A percentile compares a stretch with the other conserved stretches of the same genome.
These are phyloP conservation scores for Fulmarus glacialis DNA, from an alignment of 2,113 vertebrate genomes.

Conservation along the genomic window DNA sequence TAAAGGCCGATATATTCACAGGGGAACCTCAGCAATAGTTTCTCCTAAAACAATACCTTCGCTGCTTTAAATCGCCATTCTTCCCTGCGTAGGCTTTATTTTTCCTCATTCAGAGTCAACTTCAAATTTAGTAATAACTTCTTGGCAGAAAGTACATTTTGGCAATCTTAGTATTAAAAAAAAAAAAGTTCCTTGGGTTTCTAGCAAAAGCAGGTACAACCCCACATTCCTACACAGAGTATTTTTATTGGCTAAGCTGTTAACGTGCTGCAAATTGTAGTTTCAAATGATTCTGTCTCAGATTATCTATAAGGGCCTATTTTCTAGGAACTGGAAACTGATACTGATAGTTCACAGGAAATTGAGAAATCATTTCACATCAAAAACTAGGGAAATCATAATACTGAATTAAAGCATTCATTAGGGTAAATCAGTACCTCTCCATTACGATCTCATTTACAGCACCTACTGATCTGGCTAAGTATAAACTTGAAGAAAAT, in stretches of 20 bases:
- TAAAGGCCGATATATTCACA: not conserved
- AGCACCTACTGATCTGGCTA: not conserved
- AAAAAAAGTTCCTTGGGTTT: not conserved
- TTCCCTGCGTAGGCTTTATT: not conserved
- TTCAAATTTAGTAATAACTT: not conserved
- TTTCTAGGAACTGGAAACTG: not conserved
- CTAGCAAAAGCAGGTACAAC: not conserved
- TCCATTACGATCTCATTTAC: not conserved
- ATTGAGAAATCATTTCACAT: not conserved
- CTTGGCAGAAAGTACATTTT: not conserved
- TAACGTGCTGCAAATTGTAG: not conserved
- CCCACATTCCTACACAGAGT: not conserved
- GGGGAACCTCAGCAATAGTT: not conserved
- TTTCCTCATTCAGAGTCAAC: not conserved
- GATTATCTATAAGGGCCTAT: not conserved
- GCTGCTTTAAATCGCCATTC: not conserved
- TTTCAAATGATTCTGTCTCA: not conserved
- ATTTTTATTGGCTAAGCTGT: not conserved
- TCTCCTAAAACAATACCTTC: not conserved
- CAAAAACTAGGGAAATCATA: fast-evolving
- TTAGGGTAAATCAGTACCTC: not conserved
- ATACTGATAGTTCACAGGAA: not conserved
- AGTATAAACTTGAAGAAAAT: not conserved
- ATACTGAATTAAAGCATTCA: not conserved
- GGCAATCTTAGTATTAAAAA: not conserved